phyloP scores from a whole-genome alignment of 2,888 invertebrate species.

The Disparrhopalites patrizii region DNA sequence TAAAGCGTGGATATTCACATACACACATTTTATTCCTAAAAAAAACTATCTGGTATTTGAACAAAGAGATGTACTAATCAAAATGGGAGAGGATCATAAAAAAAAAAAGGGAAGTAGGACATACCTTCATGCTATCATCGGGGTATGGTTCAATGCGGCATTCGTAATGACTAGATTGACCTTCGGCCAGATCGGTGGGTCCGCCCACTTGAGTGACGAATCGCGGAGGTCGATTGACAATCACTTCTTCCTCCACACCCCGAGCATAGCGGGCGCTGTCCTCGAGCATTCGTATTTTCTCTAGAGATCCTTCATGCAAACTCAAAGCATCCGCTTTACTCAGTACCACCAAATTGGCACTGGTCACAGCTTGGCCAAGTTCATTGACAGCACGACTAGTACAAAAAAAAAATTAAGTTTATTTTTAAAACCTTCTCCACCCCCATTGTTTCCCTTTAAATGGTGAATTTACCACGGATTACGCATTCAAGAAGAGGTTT shows the following conservation, averaged over 20 bases:
- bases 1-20: no score
- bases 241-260: slow-evolving; percentile 70
- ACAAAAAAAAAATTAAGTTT: not conserved
- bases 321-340: slow-evolving; percentile 52
- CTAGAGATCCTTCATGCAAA: slow-evolving; percentile 74
- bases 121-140: slow-evolving; percentile 77
- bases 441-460: no score
- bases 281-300: slow-evolving; percentile 81
- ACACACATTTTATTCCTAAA: no score
- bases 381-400: slow-evolving; percentile 60
- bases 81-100: no score
- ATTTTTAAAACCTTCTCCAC: no score
- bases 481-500: no score
- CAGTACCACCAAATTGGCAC: slow-evolving; percentile 84
- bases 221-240: slow-evolving; percentile 75
- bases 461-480: no score
- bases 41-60: no score
- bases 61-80: no score
- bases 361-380: slow-evolving; percentile 90
- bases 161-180: slow-evolving; percentile 79
- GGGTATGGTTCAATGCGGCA: slow-evolving; percentile 90
- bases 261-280: slow-evolving; percentile 74
- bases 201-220: slow-evolving; percentile 83
- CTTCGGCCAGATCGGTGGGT: slow-evolving; percentile 77
- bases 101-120: no score